Conservation (phyloP, 2,888 invertebrate species). For the Pemphredon lugubris region DNA sequence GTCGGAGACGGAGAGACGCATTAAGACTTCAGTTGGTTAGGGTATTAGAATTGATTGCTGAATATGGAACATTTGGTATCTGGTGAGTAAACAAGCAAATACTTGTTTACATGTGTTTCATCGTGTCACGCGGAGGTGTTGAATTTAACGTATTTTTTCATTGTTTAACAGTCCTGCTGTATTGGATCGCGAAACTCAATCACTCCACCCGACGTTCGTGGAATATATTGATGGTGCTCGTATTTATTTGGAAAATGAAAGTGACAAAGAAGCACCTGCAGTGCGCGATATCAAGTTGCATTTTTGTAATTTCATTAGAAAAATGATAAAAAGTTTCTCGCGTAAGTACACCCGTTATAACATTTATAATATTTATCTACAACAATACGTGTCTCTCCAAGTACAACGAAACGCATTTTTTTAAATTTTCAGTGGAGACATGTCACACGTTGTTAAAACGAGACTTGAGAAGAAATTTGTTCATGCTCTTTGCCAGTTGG, state of each 20-base stretch:
- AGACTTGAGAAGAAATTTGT: slow-evolving; percentile 92
- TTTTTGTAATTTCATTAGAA: slow-evolving; percentile 96
- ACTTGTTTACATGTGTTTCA: not conserved
- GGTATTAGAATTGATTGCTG: slow-evolving; percentile 95
- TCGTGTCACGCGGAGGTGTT: not conserved
- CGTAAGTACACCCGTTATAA: slow-evolving; percentile 84
- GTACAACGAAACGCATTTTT: no score
- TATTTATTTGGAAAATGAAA: slow-evolving; percentile 94
- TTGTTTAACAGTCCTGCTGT: slow-evolving; percentile 87
- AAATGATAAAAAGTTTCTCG: slow-evolving; percentile 96
- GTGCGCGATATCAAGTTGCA: slow-evolving; percentile 95
- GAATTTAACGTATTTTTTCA: slow-evolving; percentile 5
- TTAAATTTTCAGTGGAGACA: slow-evolving; percentile 89
- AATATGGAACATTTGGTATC: slow-evolving; percentile 93
- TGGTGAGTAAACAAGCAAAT: slow-evolving; percentile 66
- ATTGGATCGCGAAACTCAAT: slow-evolving; percentile 91
- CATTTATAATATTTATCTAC: not conserved
- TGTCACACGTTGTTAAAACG: slow-evolving; percentile 92
- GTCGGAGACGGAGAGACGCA: slow-evolving; percentile 94
- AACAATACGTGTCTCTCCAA: not conserved
- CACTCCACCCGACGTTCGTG: slow-evolving; percentile 92
- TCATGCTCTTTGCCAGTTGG: slow-evolving; percentile 96
- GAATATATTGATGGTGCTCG: slow-evolving; percentile 98
- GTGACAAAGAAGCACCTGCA: slow-evolving; percentile 94
- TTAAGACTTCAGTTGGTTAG: slow-evolving; percentile 94